Evolutionary conservation across 2,797 vertebrate genomes (phyloP), one percentile per base, ranked within the genome.

Genomic region (Buceros bicornis): DNA sequence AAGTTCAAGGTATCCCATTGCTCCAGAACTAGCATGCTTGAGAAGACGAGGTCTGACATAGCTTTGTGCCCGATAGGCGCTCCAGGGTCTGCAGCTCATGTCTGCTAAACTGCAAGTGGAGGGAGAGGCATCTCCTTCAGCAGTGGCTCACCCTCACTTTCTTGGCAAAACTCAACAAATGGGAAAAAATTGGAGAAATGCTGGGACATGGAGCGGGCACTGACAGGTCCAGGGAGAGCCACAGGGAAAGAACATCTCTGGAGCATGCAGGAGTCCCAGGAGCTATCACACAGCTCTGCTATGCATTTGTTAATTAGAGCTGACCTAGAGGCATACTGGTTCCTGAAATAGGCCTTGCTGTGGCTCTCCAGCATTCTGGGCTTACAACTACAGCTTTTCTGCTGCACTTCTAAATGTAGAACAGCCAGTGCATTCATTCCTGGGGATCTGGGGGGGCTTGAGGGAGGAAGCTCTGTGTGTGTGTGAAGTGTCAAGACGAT

Each of bases 51-150:
- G 18, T 64, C 33, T 24, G 11, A n/a, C 21, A 11, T 6, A 11
- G 33, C 22, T 33, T 28, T 22, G 42, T 35, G 42, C 33, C 20
- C 31, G 4, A 1, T 4, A 16, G 31, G 17, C 25, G n/a, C 24
- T 33, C 16, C 47, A 43, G 17, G 15, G 6, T 31, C n/a, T 69
- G 47, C 40, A 65, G 51, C 40, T 43, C 37, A 5, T 0, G 0
- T 28, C n/a, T 47, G 37, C 24, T 19, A 10, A 71, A 43, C 29
- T 11, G 19, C 8, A 9, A n/a, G 19, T 40, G 17, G 2, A 8
- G 3, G 19, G 18, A 62, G 29, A 57, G 16, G 37, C n/a, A 21
- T 35, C 21, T 1, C 31, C 40, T 60, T 48, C 7, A 10, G 13
- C 31, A 43, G 40, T 13, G 5, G 12, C 51, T 85, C 26, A 21